Evolutionary conservation across 2,797 vertebrate genomes (phyloP).

Genomic region (Vultur gryphus): DNA sequence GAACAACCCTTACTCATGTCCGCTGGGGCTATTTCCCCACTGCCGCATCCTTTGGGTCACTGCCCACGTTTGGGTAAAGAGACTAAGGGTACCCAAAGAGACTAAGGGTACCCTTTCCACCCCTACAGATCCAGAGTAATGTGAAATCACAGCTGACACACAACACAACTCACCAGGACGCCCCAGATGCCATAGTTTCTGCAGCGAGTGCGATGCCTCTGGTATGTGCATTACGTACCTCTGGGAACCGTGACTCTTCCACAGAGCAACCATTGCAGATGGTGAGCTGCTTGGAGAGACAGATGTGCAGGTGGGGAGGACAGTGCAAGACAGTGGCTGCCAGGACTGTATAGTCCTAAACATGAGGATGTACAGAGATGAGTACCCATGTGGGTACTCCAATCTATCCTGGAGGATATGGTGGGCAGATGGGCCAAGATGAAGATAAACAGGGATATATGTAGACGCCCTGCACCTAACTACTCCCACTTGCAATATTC

Average conservation of each 20-base stretch:
- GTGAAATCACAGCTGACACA: not conserved
- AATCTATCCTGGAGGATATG: not conserved
- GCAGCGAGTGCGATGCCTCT: not conserved
- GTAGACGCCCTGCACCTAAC: not conserved
- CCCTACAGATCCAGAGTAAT: not conserved
- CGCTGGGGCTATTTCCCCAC: not conserved
- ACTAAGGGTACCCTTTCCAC: not conserved
- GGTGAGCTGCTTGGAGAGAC: not conserved
- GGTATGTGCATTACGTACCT: not conserved
- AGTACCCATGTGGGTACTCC: not conserved
- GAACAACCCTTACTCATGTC: not conserved
- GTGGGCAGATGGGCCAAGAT: not conserved
- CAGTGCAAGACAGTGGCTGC: not conserved
- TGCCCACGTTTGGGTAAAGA: not conserved
- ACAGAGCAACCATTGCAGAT: not conserved
- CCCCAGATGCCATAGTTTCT: accelerated
- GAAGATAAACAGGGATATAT: not conserved
- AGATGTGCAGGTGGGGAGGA: not conserved
- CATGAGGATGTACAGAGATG: not conserved
- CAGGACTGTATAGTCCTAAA: not conserved
- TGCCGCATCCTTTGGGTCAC: not conserved
- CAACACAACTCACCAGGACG: not conserved
- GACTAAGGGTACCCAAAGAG: not conserved
- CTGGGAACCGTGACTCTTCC: not conserved
- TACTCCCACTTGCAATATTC: not conserved